Evolutionary conservation across 2,888 invertebrate species (phyloP).

Genomic region (Epicampocera succincta): DNA sequence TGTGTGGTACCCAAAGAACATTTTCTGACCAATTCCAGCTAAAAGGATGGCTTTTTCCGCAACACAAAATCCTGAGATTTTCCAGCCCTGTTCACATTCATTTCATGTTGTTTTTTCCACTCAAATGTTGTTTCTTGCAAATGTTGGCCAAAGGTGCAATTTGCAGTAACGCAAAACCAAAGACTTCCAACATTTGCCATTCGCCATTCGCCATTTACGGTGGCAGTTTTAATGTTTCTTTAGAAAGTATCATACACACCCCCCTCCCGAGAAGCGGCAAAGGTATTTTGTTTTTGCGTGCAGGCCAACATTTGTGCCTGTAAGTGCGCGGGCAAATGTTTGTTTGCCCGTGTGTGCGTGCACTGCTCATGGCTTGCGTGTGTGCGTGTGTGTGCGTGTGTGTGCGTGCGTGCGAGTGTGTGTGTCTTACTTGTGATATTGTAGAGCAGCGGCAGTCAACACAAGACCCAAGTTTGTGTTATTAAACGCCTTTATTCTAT

Average conservation of each 20-base stretch:
- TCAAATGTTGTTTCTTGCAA: not conserved
- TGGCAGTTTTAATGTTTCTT: slow-evolving; percentile 5
- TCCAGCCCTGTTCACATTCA: not conserved
- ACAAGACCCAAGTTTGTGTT: slow-evolving; percentile 18
- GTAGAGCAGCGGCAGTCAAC: slow-evolving; percentile 25
- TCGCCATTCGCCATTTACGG: slow-evolving; percentile 50
- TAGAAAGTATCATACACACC: slow-evolving; percentile 4
- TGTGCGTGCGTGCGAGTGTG: slow-evolving; percentile 40
- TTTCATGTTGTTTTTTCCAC: not conserved
- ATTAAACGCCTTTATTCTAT: slow-evolving; percentile 3
- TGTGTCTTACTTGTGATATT: slow-evolving; percentile 35
- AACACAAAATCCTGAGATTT: no score
- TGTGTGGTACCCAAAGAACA: no score
- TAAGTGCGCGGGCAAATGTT: slow-evolving; percentile 4
- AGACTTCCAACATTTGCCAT: slow-evolving; percentile 37
- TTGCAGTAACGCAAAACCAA: not conserved
- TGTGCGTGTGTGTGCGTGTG: slow-evolving; percentile 12
- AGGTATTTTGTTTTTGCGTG: slow-evolving; percentile 3
- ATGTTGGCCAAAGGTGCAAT: slow-evolving; percentile 50
- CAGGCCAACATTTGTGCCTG: not conserved
- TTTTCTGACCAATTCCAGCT: no score
- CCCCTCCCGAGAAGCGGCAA: not conserved
- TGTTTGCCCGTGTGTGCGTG: slow-evolving; percentile 24
- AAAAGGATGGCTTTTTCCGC: no score
- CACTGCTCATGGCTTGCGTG: slow-evolving; percentile 45